Percentiles rank a stretch among this genome's conserved stretches.
Evolutionary conservation across 1,140 invertebrate genomes (phyloP).

Genomic region (Philaenus spumarius): DNA sequence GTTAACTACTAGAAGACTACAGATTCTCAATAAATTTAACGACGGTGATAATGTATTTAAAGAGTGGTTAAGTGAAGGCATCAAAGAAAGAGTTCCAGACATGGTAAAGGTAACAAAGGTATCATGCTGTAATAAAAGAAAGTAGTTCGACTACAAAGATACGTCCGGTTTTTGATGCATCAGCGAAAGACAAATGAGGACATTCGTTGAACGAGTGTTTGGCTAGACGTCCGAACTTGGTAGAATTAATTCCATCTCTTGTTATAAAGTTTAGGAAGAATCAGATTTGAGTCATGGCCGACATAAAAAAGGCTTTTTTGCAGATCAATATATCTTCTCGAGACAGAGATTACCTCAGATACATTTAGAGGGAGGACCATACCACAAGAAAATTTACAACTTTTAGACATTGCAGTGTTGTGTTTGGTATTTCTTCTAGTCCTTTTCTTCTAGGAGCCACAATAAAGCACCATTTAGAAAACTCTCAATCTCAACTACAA

Average conservation of each 20-base stretch:
- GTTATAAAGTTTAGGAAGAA: slow-evolving; percentile 37
- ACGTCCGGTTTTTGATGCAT: too few relatives aligned
- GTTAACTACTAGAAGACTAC: too few relatives aligned
- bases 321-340: too few relatives aligned
- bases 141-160: slow-evolving; percentile 30
- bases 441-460: slow-evolving; percentile 12
- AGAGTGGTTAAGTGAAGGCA: slow-evolving; percentile 30
- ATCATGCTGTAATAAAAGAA: slow-evolving; percentile 33
- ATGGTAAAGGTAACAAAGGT: slow-evolving; percentile 37
- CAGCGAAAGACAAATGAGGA: slow-evolving; percentile 13
- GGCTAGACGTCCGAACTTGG: slow-evolving; percentile 36
- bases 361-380: slow-evolving; percentile 34
- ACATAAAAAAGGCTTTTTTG: slow-evolving; percentile 42
- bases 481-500: too few relatives aligned
- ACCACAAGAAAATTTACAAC: slow-evolving; percentile 21
- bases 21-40: too few relatives aligned
- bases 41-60: slow-evolving; percentile 33
- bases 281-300: slow-evolving; percentile 36
- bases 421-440: too few relatives aligned
- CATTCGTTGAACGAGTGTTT: slow-evolving; percentile 38
- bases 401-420: slow-evolving; percentile 31
- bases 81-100: slow-evolving; percentile 26
- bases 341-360: slow-evolving; percentile 35
- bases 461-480: slow-evolving; percentile 13
- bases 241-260: slow-evolving; percentile 37